These are phyloP conservation scores for Dissostichus mawsoni DNA, from an alignment of 2,113 vertebrate genomes.

Conservation along the genomic window DNA sequence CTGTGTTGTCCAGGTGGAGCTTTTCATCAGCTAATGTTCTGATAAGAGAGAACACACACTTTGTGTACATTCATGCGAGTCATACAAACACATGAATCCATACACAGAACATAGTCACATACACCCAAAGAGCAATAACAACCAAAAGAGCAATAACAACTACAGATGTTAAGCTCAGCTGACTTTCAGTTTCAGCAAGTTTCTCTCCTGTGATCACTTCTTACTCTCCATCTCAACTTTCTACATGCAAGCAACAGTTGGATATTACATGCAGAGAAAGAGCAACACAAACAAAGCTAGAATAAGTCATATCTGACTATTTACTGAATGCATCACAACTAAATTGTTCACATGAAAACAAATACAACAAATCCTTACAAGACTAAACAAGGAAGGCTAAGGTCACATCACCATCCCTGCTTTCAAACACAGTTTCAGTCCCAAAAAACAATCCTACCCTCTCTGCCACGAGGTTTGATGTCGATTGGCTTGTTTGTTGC, in stretches of 20 bases:
- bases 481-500: constrained; percentile 96
- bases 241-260: not conserved
- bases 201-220: not conserved
- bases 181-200: not conserved
- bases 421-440: constrained; percentile 28
- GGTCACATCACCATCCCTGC: not conserved
- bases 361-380: not conserved
- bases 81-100: constrained; percentile 46
- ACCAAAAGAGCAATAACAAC: constrained; percentile 14
- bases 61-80: constrained; percentile 51
- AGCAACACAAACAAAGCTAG: not conserved
- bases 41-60: constrained; percentile 57
- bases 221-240: not conserved
- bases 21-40: constrained; percentile 68
- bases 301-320: not conserved
- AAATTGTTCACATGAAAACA: constrained; percentile 1
- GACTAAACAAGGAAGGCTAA: not conserved
- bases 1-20: constrained; percentile 59
- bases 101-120: constrained; percentile 14
- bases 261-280: not conserved
- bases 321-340: not conserved
- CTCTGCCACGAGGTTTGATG: constrained; percentile 91
- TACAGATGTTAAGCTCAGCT: not conserved
- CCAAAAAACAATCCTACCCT: constrained; percentile 82
- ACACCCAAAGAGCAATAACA: constrained; percentile 17